Base-by-base conservation (phyloP, 2,113 vertebrate species). In the Zosterops japonicus region DNA sequence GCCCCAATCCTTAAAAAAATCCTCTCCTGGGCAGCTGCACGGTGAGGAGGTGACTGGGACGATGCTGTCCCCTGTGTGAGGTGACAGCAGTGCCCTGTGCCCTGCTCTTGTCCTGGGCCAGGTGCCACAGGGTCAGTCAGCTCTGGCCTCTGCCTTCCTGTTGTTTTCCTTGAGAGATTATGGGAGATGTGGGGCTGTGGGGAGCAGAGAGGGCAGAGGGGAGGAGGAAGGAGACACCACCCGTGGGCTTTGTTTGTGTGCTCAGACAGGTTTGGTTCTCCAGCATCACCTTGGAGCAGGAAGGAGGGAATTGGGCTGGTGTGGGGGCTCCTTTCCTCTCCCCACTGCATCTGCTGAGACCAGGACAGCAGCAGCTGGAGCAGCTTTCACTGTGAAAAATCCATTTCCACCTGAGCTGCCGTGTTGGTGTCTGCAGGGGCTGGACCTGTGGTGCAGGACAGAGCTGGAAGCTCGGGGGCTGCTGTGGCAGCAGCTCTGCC, bases 141-240 rank as follows among this genome's bases (percentile, higher is more conserved):
- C 83, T 87, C 91, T 55, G 72, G 79, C 64, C 89, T 92, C 90
- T 83, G 47, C 46, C 81, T 92, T 83, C 78, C 68, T 57, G n/a
- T 20, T 0, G 0, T 18, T 14, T 23, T 83, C 55, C 65, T 53
- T 49, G 19, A 12, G 23, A 53, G 63, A 15, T 64, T 46, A 1
- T 0, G 25, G 71, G 83, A 65, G 61, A 23, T 81, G 89, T 25
- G 83, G 55, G 76, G 28, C 56, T 31, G 44, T 11, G 49, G n/a
- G 67, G 65, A 53, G 29, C 23, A 53, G 50, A 9, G 67, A 9
- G 41, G 39, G 52, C 28, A 56, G 27, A 70, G 17, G 36, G 79
- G 31, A 57, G 8, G 31, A 17, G 36, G 79, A 28, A 57, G 9
- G n/a, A n/a, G 65, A 31, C 11, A 14, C 9, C 25, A 60, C 47